Evolutionary conservation across 2,797 vertebrate species (phyloP).

Genomic region (Jordanella pulchra): DNA sequence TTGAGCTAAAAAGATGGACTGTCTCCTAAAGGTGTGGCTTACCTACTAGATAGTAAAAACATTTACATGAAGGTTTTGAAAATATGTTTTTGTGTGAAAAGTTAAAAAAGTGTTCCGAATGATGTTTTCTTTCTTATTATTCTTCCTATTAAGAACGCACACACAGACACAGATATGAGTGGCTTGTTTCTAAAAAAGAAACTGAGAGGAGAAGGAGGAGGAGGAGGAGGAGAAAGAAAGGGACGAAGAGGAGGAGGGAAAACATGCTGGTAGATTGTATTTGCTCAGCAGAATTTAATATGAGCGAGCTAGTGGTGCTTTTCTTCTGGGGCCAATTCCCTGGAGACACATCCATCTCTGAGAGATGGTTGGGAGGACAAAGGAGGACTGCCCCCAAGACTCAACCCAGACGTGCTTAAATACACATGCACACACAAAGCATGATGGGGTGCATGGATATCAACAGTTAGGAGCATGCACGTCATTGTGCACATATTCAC

Average conservation of each 20-base stretch:
- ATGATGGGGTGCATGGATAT: constrained; percentile 55
- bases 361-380: constrained; percentile 81
- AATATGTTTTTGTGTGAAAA: constrained; percentile 16
- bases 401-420: constrained; percentile 67
- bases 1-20: constrained; percentile 55
- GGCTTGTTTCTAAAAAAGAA: constrained; percentile 45
- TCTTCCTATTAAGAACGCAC: constrained; percentile 13
- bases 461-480: constrained; percentile 70
- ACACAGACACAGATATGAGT: constrained; percentile 34
- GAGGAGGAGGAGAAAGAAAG: not conserved
- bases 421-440: constrained; percentile 37
- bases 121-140: constrained; percentile 9
- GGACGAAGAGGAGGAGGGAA: not conserved
- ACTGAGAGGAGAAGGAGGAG: constrained; percentile 21
- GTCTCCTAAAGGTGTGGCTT: constrained; percentile 31
- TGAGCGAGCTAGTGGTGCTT: constrained; percentile 77
- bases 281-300: constrained; percentile 86
- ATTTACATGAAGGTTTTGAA: constrained; percentile 12
- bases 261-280: constrained; percentile 73
- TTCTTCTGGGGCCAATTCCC: constrained; percentile 78
- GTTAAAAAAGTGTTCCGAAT: not conserved
- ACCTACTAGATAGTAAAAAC: constrained; percentile 25
- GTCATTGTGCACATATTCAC: constrained; percentile 59
- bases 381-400: constrained; percentile 74
- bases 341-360: constrained; percentile 84